Evolutionary conservation across 2,888 invertebrate genomes (phyloP).

Genomic region (Balanococcus diminutus): DNA sequence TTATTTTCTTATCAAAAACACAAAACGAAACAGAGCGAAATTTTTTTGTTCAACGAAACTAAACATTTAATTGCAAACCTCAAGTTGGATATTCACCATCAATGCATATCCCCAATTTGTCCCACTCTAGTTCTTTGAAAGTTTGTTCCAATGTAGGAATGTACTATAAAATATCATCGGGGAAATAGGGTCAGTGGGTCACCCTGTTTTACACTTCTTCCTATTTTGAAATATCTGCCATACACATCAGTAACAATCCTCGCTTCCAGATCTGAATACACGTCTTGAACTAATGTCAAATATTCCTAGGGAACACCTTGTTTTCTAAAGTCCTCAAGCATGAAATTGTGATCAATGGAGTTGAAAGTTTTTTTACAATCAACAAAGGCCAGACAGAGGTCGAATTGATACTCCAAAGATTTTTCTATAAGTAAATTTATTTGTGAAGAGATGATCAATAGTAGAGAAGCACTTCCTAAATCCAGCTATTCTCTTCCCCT

Average conservation of each 20-base stretch:
- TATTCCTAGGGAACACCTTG: not conserved
- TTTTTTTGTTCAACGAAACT: no score
- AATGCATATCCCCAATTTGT: not conserved
- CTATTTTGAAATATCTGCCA: not conserved
- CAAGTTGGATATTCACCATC: conserved; percentile 30
- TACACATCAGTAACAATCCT: not conserved
- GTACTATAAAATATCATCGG: not conserved
- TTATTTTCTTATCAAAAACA: no score
- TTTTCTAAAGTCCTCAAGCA: not conserved
- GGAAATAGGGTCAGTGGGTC: conserved; percentile 12
- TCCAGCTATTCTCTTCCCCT: no score
- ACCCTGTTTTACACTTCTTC: conserved; percentile 44
- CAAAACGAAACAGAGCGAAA: no score
- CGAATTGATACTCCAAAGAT: conserved; percentile 20
- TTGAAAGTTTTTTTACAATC: conserved; percentile 47
- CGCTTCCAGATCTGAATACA: not conserved
- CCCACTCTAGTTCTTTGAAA: no score
- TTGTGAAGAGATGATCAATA: conserved; percentile 29
- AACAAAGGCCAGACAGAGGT: conserved; percentile 46
- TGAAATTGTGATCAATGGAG: not conserved
- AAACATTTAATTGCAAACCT: no score
- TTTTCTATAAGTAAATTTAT: conserved; percentile 48
- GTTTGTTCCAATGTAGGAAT: conserved; percentile 38
- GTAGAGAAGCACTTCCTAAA: conserved; percentile 39
- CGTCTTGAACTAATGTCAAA: not conserved